Base-by-base conservation (phyloP, 2,888 invertebrate genomes). In the Tuta absoluta region DNA sequence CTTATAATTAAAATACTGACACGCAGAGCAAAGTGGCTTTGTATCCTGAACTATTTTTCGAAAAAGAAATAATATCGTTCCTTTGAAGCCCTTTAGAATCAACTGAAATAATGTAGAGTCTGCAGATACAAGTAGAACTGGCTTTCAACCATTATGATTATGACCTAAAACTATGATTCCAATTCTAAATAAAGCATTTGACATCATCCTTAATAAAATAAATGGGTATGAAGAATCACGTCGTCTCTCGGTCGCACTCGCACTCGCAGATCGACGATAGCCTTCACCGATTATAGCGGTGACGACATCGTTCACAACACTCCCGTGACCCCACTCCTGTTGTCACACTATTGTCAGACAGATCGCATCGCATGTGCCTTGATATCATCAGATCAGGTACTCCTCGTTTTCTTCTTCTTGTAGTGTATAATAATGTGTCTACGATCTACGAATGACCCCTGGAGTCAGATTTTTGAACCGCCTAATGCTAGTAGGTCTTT, bases 201-300 rank as follows among this genome's bases (percentile, higher is more conserved):
- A 75, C 79, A 79, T 82, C 81, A 82, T 77, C 66, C 71, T 70
- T 72, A 71, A 72, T 76, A 73, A 65, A 74, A 72, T 74, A 72
- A 64, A 60, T 61, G 56, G 70, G 65, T 62, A 38, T 12, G 69
- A 65, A 69, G 72, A 71, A 70, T 70, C 67, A 72, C 71, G 72
- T 72, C 69, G 72, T 72, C 78, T 33, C 53, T 24, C 24, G n/a
- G 56, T 56, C 24, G 28, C 56, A 33, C 24, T 51, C 77, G 74
- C 78, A 77, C 24, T 53, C 77, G 74, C 79, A 77, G 76, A 77
- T 75, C 70, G 77, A 69, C 75, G 75, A 76, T 80, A 77, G 86
- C 88, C 88, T 88, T 87, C 84, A 81, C 75, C 81, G 80, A 74
- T 82, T 85, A 86, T 88, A 89, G 89, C 88, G 90, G 77, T 91